A percentile compares a stretch with the other conserved stretches of the same genome.
Conservation (phyloP, 1,140 invertebrate genomes). For the Ptiloglossa arizonensis region DNA sequence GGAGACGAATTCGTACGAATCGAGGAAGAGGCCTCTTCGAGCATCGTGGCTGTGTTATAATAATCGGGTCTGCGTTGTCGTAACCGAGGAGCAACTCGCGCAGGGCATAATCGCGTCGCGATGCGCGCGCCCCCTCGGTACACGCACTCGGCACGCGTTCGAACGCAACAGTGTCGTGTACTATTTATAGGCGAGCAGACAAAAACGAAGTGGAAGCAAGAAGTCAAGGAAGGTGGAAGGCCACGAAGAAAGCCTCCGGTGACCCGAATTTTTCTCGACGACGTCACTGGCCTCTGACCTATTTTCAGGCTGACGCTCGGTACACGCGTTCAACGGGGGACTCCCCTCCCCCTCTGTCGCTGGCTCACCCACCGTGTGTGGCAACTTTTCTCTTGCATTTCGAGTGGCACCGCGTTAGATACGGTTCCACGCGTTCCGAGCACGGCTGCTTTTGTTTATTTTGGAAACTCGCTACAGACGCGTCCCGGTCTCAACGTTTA, state of each 20-base stretch:
- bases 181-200: slow-evolving; percentile 52
- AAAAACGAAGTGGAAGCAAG: slow-evolving; percentile 40
- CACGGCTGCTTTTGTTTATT: background rate
- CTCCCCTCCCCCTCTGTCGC: no score
- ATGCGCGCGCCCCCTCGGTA: slow-evolving; percentile 44
- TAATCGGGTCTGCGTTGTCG: slow-evolving; percentile 24
- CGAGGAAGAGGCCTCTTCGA: slow-evolving; percentile 24
- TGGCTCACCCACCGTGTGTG: background rate
- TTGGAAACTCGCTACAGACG: background rate
- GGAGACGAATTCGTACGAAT: background rate
- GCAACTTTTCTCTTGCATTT: background rate
- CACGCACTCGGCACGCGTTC: slow-evolving; percentile 39
- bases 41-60: slow-evolving; percentile 42
- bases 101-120: slow-evolving; percentile 4
- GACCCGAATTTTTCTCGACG: slow-evolving; percentile 57
- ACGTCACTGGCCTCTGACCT: slow-evolving; percentile 28
- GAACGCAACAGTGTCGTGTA: slow-evolving; percentile 36
- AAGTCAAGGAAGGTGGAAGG: slow-evolving; percentile 61
- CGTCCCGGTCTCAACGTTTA: no score
- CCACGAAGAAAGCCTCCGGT: slow-evolving; percentile 60
- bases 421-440: background rate
- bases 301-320: slow-evolving; percentile 29
- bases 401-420: background rate
- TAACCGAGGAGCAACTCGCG: background rate
- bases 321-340: background rate